Percentiles rank a stretch among this genome's conserved stretches.
phyloP scores from a whole-genome alignment of 2,888 invertebrate species.

The Metalampra italica region DNA sequence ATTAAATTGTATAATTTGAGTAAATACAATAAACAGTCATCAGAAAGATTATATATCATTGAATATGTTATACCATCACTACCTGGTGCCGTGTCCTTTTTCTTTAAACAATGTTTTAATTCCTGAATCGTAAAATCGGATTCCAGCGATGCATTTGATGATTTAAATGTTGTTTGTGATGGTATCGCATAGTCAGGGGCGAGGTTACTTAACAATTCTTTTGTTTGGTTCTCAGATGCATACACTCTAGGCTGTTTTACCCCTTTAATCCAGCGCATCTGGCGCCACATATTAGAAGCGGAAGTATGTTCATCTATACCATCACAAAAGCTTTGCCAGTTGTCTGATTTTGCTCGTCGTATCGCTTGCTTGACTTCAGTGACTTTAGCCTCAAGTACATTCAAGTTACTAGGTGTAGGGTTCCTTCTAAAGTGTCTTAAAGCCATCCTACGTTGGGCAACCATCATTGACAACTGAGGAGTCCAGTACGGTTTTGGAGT shows the following conservation, averaged over 20 bases:
- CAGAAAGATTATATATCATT: background rate
- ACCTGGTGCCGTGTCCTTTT: background rate
- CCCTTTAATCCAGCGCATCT: background rate
- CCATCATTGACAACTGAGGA: background rate
- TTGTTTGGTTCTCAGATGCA: background rate
- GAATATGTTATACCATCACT: background rate
- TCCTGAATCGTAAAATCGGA: background rate
- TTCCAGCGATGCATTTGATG: background rate
- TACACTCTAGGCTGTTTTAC: background rate
- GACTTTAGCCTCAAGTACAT: background rate
- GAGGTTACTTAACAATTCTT: background rate
- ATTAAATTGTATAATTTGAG: background rate
- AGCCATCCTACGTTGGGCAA: conserved; percentile 3
- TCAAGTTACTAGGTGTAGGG: background rate
- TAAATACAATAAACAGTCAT: background rate
- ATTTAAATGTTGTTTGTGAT: background rate
- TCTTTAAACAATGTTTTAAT: background rate
- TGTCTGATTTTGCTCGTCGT: background rate
- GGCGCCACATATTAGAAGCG: background rate
- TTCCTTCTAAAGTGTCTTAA: conserved; percentile 4
- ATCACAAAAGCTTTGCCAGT: conserved; percentile 28
- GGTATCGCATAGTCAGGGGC: background rate
- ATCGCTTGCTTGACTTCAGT: background rate
- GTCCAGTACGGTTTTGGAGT: conserved; percentile 2
- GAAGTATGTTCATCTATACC: background rate